phyloP scores from a whole-genome alignment of 2,888 invertebrate genomes.

The Hymenopus coronatus region DNA sequence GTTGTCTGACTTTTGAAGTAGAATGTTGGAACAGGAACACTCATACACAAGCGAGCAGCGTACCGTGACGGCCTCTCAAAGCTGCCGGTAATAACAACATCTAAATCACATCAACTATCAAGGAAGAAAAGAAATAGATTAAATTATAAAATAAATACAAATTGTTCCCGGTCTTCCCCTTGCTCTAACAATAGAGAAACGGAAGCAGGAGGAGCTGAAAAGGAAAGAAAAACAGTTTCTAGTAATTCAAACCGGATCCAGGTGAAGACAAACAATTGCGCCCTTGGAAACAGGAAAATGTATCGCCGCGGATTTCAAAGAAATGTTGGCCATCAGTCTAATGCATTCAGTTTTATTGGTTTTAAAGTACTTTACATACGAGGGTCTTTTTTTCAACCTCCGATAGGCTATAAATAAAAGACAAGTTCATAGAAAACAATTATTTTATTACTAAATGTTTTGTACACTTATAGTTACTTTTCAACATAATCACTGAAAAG shows the following conservation, averaged over 20 bases:
- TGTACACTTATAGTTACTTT: no score
- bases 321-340: not conserved
- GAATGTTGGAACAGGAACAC: not conserved
- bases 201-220: not conserved
- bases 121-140: conserved; percentile 11
- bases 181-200: not conserved
- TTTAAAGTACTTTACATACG: no score
- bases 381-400: no score
- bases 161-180: conserved; percentile 7
- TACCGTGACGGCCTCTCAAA: not conserved
- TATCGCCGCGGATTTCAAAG: not conserved
- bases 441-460: no score
- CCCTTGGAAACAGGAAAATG: conserved; percentile 3
- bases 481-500: no score
- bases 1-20: not conserved
- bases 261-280: not conserved
- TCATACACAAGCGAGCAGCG: not conserved
- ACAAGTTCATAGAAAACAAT: no score
- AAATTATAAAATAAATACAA: conserved; percentile 16
- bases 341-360: not conserved
- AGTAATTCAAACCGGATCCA: conserved; percentile 17
- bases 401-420: no score
- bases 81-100: conserved; percentile 15
- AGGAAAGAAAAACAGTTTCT: conserved; percentile 7
- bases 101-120: conserved; percentile 9